These are phyloP conservation scores for Habropoda laboriosa DNA, from an alignment of 1,140 invertebrate genomes.

Conservation along the genomic window DNA sequence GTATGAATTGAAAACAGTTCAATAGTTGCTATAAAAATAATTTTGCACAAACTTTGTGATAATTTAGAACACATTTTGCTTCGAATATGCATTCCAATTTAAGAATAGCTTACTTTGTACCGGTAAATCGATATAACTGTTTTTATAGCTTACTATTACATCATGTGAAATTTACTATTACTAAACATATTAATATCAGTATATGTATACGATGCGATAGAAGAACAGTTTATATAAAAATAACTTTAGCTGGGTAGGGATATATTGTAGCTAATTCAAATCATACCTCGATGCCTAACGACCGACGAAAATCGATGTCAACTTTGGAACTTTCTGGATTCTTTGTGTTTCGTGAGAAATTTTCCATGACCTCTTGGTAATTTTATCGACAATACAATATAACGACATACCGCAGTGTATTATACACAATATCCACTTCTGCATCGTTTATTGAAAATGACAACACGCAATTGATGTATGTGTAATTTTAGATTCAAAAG, in stretches of 20 bases:
- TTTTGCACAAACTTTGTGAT: background rate
- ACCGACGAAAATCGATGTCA: background rate
- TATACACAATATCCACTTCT: background rate
- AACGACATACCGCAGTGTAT: background rate
- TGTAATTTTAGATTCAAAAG: background rate
- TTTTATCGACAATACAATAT: background rate
- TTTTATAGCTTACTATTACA: background rate
- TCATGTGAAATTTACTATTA: background rate
- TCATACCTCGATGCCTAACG: background rate
- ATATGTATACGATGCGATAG: background rate
- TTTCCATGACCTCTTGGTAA: background rate
- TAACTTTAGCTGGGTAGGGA: background rate
- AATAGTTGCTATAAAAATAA: conserved; percentile 8
- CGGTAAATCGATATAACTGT: background rate
- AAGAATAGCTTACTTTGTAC: background rate
- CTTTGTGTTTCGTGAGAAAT: background rate
- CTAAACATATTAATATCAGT: background rate
- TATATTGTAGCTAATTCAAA: background rate
- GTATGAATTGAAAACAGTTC: background rate
- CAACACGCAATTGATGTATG: background rate
- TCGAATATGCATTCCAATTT: background rate
- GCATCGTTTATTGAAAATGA: background rate
- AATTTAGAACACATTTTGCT: background rate
- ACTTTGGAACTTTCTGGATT: conserved; percentile 3
- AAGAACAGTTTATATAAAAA: background rate